Percentiles rank a stretch among this genome's conserved stretches.
Conservation (phyloP, 2,888 invertebrate species). For the Crocallis elinguaria region DNA sequence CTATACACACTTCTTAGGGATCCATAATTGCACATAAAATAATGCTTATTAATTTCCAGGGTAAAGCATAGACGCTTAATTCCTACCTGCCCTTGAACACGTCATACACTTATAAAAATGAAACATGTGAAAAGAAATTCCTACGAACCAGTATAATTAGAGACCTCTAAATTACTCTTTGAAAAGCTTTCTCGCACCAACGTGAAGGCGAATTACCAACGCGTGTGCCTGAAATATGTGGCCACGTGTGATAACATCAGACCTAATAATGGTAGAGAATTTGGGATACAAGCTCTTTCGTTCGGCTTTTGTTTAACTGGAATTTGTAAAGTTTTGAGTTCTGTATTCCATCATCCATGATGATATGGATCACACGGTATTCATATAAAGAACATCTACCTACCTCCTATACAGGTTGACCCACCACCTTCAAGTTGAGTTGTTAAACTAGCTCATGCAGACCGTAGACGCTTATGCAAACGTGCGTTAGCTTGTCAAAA, state of each 20-base stretch:
- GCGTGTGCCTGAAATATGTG: slow-evolving; percentile 48
- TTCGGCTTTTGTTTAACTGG: slow-evolving; percentile 16
- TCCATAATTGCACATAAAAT: no score
- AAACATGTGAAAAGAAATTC: slow-evolving; percentile 14
- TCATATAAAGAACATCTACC: no score
- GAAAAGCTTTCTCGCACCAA: slow-evolving; percentile 34
- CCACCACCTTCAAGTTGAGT: no score
- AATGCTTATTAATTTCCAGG: neutral
- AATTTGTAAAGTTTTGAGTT: neutral
- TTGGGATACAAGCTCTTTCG: slow-evolving; percentile 3
- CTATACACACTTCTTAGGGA: no score
- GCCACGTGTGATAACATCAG: slow-evolving; percentile 52
- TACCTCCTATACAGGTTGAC: no score
- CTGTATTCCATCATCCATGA: neutral
- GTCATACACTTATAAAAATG: neutral
- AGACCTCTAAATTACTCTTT: slow-evolving; percentile 20
- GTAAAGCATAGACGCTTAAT: neutral
- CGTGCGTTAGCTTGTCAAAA: no score
- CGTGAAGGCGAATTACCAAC: slow-evolving; percentile 52
- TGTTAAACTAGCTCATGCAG: no score
- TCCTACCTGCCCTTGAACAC: no score
- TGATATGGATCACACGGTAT: no score
- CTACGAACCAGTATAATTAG: slow-evolving; percentile 15
- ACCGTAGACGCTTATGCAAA: no score
- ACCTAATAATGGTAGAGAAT: slow-evolving; percentile 30